phyloP scores from a whole-genome alignment of 2,113 vertebrate genomes.

The Brienomyrus brachyistius region DNA sequence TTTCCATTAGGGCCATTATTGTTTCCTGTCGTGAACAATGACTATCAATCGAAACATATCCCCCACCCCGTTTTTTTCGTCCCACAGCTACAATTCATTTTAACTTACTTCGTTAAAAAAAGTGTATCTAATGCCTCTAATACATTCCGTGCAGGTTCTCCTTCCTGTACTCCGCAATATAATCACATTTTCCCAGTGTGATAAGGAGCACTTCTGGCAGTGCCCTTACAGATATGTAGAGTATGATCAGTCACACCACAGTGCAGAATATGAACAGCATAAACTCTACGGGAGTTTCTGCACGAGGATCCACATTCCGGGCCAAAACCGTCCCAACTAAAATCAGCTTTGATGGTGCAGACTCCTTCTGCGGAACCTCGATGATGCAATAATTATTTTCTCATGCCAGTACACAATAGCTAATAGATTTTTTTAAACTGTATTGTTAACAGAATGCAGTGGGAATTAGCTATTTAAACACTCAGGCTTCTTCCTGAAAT shows the following conservation, averaged over 20 bases:
- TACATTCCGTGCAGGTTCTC: slow-evolving; percentile 31
- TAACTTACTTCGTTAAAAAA: slow-evolving; percentile 28
- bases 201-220: slow-evolving; percentile 26
- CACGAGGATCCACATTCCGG: background rate
- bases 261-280: slow-evolving; percentile 25
- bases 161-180: slow-evolving; percentile 22
- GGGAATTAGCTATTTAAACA: background rate
- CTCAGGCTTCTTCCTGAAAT: background rate
- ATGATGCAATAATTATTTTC: background rate
- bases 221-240: slow-evolving; percentile 28
- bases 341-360: slow-evolving; percentile 24
- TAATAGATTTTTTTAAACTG: background rate
- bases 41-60: slow-evolving; percentile 26
- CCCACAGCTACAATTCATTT: slow-evolving; percentile 22
- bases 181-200: slow-evolving; percentile 29
- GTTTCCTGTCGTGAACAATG: slow-evolving; percentile 1
- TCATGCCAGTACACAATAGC: background rate
- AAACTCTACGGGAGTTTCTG: slow-evolving; percentile 20
- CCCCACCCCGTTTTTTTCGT: slow-evolving; percentile 8
- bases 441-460: background rate
- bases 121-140: slow-evolving; percentile 29
- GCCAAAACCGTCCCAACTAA: background rate
- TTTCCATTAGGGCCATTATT: slow-evolving; percentile 4
- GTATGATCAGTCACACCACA: slow-evolving; percentile 28
- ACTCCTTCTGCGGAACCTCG: background rate